phyloP scores from a whole-genome alignment of 2,113 vertebrate species.

The Edolisoma coerulescens region DNA sequence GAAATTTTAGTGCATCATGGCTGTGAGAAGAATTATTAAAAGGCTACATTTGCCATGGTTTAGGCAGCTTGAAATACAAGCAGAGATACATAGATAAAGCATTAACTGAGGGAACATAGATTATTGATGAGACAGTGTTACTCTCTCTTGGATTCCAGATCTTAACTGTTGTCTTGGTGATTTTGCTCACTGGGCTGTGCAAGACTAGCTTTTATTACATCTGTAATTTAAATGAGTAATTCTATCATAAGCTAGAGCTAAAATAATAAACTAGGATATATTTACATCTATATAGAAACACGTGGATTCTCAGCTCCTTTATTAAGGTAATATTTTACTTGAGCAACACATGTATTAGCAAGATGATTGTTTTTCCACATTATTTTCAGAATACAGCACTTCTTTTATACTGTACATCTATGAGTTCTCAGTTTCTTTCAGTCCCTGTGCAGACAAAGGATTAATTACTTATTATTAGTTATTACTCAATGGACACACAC shows the following conservation, averaged over 20 bases:
- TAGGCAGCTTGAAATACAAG: not conserved
- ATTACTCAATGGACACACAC: not conserved
- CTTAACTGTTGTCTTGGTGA: not conserved
- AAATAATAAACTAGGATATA: not conserved
- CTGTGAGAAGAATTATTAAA: not conserved
- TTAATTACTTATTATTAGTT: not conserved
- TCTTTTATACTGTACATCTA: not conserved
- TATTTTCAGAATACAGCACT: not conserved
- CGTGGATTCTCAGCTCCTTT: not conserved
- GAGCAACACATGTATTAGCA: not conserved
- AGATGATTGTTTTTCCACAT: not conserved
- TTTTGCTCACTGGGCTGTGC: not conserved
- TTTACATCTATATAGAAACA: not conserved
- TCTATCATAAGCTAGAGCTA: not conserved
- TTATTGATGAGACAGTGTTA: not conserved
- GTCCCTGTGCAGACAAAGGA: not conserved
- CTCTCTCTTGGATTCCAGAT: not conserved
- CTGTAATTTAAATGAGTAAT: constrained; percentile 30
- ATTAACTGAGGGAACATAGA: not conserved
- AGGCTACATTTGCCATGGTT: not conserved
- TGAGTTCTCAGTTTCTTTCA: not conserved
- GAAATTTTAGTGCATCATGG: not conserved
- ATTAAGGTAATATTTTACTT: constrained; percentile 18
- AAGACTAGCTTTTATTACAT: not conserved
- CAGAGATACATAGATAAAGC: not conserved